Evolutionary conservation across 2,797 vertebrate genomes (phyloP), one percentile per base, ranked within the genome.

Genomic region (Halcyon leucocephala): DNA sequence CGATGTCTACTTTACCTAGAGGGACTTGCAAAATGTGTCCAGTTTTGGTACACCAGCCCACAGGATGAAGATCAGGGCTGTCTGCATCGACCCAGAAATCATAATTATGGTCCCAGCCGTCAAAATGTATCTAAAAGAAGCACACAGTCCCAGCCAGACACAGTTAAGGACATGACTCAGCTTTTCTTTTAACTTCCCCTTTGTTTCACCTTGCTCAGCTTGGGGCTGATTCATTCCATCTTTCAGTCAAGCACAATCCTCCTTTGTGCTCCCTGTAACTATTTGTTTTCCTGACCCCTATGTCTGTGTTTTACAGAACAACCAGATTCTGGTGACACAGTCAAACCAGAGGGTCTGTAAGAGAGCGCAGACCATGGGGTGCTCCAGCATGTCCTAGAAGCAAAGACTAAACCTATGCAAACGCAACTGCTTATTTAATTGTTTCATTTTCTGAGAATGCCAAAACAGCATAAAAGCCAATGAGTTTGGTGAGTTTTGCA

Each of bases 31-130:
- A 97, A 35, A 98, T 96, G 39, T 99, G 99, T 64, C 99, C 98
- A 3, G 99, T 99, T 97, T 99, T 99, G 72, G 98, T 98, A 97
- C 98, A 99, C 99, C 99, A 99, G 57, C 98, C 99, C 4, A 99
- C 97, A 21, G 99, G 99, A 80, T 99, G 99, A 82, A 99, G 95
- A 58, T 99, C 99, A 15, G 99, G 97, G 69, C 98, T 98, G 97
- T 99, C 99, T 1, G 98, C 98, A 93, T 99, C 98, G 55, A 99
- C 94, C 98, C 99, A 99, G 95, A 99, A 99, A 96, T 99, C 98
- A 2, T 99, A 99, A 61, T 98, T 98, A 58, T 52, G 93, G 92
- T 97, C 99, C 99, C 99, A 99, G 48, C 98, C 98, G 89, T 99
- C 99, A 86, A 99, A 99, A 97, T 99, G 98, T 52, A 99, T 96